phyloP scores from a whole-genome alignment of 2,888 invertebrate genomes.

The Melinaea menophilus region DNA sequence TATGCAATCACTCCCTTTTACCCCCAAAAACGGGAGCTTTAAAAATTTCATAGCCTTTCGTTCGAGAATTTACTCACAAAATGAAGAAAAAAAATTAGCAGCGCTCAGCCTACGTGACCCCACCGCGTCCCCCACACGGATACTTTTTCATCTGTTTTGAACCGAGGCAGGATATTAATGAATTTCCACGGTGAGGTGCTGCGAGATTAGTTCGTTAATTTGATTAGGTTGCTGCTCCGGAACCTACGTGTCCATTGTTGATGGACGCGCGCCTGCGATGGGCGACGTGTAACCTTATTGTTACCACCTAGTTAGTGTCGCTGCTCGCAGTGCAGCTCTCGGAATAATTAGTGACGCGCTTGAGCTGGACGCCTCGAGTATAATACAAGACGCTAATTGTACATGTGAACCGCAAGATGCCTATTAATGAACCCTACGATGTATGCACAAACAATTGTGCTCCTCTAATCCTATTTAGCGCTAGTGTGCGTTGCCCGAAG shows the following conservation, averaged over 20 bases:
- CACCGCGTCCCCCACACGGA: conserved; percentile 29
- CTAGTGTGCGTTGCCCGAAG: conserved; percentile 1
- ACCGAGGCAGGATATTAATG: conserved; percentile 81
- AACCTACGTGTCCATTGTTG: conserved; percentile 45
- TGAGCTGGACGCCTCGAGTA: conserved; percentile 31
- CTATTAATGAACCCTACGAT: conserved; percentile 24
- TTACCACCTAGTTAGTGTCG: conserved; percentile 30
- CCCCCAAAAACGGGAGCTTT: conserved; percentile 18
- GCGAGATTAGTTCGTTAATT: conserved; percentile 82
- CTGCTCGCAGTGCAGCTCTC: conserved; percentile 25
- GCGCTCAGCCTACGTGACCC: conserved; percentile 29
- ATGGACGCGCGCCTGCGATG: conserved; percentile 34
- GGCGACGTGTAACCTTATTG: conserved; percentile 22
- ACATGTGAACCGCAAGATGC: conserved; percentile 29
- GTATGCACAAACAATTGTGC: conserved; percentile 15
- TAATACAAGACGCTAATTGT: conserved; percentile 32
- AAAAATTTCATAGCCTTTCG: conserved; percentile 36
- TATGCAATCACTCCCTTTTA: conserved; percentile 16
- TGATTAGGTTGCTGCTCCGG: conserved; percentile 74
- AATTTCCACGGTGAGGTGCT: conserved; percentile 82
- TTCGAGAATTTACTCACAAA: conserved; percentile 39
- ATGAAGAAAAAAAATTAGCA: conserved; percentile 30
- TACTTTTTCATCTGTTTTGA: conserved; percentile 56
- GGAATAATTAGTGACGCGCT: conserved; percentile 35
- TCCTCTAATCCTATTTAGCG: conserved; percentile 15